phyloP scores from a whole-genome alignment of 2,797 vertebrate genomes.

The Pagetopsis macropterus region DNA sequence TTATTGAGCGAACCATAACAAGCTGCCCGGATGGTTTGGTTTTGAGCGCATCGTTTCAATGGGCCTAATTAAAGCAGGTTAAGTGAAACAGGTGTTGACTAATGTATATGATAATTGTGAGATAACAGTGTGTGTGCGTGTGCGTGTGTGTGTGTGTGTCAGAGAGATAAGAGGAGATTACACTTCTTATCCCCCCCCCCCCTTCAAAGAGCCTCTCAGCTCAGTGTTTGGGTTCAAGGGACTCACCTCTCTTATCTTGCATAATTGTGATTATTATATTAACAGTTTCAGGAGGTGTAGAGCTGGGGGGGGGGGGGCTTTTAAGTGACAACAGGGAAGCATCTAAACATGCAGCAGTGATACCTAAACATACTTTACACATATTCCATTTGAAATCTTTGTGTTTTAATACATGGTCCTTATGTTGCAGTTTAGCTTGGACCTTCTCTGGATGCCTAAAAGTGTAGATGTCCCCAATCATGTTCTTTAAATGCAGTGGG shows the following conservation, averaged over 20 bases:
- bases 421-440: neutral
- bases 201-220: constrained; percentile 69
- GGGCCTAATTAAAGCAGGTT: constrained; percentile 80
- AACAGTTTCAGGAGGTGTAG: constrained; percentile 23
- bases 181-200: constrained; percentile 61
- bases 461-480: neutral
- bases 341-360: neutral
- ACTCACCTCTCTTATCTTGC: constrained; percentile 41
- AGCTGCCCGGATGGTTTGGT: constrained; percentile 60
- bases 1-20: constrained; percentile 64
- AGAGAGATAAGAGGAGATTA: constrained; percentile 77
- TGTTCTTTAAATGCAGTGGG: neutral
- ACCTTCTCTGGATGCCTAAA: neutral
- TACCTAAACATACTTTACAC: no score
- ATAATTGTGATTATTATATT: constrained; percentile 53
- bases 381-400: neutral
- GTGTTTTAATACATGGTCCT: neutral
- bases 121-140: constrained; percentile 74
- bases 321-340: neutral
- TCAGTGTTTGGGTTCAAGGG: constrained; percentile 56
- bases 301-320: neutral
- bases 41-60: constrained; percentile 69
- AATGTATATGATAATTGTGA: constrained; percentile 87
- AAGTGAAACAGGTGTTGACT: constrained; percentile 86
- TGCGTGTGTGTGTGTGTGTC: constrained; percentile 12